Conservation (phyloP, 2,113 vertebrate species). For the Pteronura brasiliensis region DNA sequence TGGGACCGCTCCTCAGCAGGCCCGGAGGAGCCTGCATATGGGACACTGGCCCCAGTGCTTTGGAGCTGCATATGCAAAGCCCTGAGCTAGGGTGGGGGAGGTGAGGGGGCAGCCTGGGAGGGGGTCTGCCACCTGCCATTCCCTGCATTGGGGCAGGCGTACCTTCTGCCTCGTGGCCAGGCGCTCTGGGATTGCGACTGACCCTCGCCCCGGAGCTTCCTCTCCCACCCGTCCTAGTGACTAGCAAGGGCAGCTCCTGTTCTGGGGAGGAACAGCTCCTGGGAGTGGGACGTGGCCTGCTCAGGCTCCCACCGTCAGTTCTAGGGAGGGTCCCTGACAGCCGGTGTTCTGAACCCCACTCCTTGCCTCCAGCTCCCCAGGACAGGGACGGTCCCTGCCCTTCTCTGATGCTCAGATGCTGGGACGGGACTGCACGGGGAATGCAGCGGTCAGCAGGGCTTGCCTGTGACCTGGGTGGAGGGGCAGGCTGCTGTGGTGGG, state of each 20-base stretch:
- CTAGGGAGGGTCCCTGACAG: background rate
- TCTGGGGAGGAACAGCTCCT: background rate
- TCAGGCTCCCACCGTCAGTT: background rate
- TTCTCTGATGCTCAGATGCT: background rate
- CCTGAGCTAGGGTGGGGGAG: background rate
- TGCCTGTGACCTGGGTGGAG: rapidly evolving
- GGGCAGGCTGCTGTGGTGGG: background rate
- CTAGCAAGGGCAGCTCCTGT: background rate
- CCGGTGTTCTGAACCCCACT: background rate
- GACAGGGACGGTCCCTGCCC: background rate
- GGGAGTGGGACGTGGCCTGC: too few species aligned
- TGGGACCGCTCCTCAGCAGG: background rate
- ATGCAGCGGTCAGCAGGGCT: rapidly evolving
- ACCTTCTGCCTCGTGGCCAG: background rate
- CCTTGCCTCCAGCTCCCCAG: background rate
- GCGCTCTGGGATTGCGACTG: background rate
- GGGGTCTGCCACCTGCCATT: background rate
- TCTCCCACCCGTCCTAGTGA: background rate
- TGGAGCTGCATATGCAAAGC: background rate
- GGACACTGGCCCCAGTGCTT: background rate
- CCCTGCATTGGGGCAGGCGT: background rate
- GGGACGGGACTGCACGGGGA: background rate
- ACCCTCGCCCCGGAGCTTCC: background rate
- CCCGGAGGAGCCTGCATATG: background rate
- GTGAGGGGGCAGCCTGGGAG: too few species aligned